These are phyloP conservation scores for Sapayoa aenigma DNA, from an alignment of 2,113 vertebrate genomes.

Conservation along the genomic window DNA sequence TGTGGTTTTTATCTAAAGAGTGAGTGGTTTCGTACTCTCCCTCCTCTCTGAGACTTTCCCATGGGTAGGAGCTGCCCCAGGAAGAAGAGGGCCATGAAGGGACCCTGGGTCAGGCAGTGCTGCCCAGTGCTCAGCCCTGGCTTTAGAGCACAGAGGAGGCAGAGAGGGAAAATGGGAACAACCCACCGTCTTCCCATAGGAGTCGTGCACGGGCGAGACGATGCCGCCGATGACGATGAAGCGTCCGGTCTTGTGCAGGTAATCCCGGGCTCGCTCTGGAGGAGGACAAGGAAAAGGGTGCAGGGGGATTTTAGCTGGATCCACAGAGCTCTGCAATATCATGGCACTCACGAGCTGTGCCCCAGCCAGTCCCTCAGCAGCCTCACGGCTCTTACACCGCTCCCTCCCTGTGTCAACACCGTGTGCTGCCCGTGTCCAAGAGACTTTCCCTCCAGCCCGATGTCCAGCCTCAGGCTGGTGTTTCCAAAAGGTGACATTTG, in stretches of 20 bases:
- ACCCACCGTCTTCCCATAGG: conserved; percentile 92
- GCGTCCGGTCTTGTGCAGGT: conserved; percentile 91
- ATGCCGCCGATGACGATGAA: conserved; percentile 98
- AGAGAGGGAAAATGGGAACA: background rate
- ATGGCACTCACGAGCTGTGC: accelerated
- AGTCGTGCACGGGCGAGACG: conserved; percentile 96
- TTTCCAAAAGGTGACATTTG: background rate
- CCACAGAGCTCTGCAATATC: accelerated
- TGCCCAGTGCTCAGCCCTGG: background rate
- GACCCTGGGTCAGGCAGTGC: background rate
- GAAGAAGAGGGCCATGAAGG: background rate
- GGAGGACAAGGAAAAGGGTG: background rate
- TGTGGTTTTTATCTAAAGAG: background rate
- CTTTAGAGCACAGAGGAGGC: background rate
- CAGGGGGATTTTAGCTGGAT: background rate
- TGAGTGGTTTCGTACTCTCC: background rate
- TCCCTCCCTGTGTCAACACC: background rate
- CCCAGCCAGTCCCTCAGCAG: background rate
- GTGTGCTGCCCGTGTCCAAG: accelerated
- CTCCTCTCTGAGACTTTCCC: background rate
- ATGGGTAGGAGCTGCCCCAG: background rate
- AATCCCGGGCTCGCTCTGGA: conserved; percentile 93
- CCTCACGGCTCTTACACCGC: accelerated
- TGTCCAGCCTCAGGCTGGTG: background rate
- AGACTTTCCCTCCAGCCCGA: background rate